phyloP scores from a whole-genome alignment of 2,113 vertebrate species.

The Lasiurus borealis region DNA sequence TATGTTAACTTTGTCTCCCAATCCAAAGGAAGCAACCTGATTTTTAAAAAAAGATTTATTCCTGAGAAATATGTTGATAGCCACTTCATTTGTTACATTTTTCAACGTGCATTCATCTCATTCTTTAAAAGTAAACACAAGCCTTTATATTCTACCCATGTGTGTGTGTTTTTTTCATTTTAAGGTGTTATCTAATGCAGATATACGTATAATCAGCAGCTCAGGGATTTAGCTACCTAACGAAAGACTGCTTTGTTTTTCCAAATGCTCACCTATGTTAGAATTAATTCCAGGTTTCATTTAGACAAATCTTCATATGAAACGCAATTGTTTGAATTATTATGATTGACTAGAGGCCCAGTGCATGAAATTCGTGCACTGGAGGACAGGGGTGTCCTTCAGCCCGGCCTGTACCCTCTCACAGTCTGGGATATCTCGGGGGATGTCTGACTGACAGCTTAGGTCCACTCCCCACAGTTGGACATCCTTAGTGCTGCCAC shows the following conservation, averaged over 20 bases:
- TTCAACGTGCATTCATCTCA: slow-evolving; percentile 22
- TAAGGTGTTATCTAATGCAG: not conserved
- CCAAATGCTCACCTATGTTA: not conserved
- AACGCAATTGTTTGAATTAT: slow-evolving; percentile 35
- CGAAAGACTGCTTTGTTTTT: slow-evolving; percentile 11
- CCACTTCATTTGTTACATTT: slow-evolving; percentile 12
- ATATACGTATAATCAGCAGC: not conserved
- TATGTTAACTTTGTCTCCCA: slow-evolving; percentile 42
- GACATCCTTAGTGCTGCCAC: no score
- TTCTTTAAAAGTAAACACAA: slow-evolving; percentile 60
- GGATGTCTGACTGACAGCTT: no score
- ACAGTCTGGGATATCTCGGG: no score
- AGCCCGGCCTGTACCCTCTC: no score
- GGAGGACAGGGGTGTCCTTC: no score
- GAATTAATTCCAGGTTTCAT: slow-evolving; percentile 16
- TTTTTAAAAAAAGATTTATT: not conserved
- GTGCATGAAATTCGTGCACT: no score
- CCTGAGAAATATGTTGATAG: slow-evolving; percentile 52
- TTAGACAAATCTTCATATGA: slow-evolving; percentile 1
- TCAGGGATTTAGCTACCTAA: not conserved
- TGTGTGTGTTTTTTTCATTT: no score
- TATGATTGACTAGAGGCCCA: not conserved
- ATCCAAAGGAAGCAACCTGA: slow-evolving; percentile 18
- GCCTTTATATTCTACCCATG: not conserved
- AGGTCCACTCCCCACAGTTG: no score